phyloP scores from a whole-genome alignment of 2,888 invertebrate species.

The Drosophila nr. perissopoda region DNA sequence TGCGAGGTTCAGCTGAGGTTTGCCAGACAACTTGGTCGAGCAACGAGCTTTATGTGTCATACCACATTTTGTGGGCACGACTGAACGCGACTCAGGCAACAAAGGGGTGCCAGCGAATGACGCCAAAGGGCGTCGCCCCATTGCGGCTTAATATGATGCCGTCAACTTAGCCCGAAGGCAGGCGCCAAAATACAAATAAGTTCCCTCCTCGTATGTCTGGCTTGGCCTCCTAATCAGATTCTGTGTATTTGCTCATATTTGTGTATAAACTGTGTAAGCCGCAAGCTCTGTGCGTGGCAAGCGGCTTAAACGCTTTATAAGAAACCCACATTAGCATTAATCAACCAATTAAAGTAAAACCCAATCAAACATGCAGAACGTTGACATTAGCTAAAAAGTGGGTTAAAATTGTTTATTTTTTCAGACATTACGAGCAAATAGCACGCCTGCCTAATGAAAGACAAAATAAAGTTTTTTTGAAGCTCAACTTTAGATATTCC shows the following conservation, averaged over 20 bases:
- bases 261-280: conserved; percentile 10
- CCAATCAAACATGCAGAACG: conserved; percentile 1
- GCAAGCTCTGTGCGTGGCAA: conserved; percentile 8
- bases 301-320: conserved; percentile 35
- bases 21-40: conserved; percentile 10
- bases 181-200: conserved; percentile 13
- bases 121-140: conserved; percentile 22
- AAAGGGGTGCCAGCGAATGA: background rate
- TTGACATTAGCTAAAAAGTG: conserved; percentile 5
- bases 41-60: conserved; percentile 13
- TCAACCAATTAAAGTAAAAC: conserved; percentile 31
- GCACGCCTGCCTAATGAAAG: conserved; percentile 34
- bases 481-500: conserved; percentile 30
- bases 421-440: conserved; percentile 27
- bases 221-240: background rate
- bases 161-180: conserved; percentile 14
- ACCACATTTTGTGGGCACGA: conserved; percentile 8
- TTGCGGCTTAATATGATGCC: conserved; percentile 30
- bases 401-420: background rate
- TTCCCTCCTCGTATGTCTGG: background rate
- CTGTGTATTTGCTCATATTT: conserved; percentile 12
- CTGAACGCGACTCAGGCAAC: conserved; percentile 2
- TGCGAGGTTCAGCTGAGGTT: conserved; percentile 8
- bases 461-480: conserved; percentile 29
- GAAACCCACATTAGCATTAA: conserved; percentile 30